Base-by-base conservation (phyloP, 2,113 vertebrate genomes). In the Hippolais icterina region DNA sequence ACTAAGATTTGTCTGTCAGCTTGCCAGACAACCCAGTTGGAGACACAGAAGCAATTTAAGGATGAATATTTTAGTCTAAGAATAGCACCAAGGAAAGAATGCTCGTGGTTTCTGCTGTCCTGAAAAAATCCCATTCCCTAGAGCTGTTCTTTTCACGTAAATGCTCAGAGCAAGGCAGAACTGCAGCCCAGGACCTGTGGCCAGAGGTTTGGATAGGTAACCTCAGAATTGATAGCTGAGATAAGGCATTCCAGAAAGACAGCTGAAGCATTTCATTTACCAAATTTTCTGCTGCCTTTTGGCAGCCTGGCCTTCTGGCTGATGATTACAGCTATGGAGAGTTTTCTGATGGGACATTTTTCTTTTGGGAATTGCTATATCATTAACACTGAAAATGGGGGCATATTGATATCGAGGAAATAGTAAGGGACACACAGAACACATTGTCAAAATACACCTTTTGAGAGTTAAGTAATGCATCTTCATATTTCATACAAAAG, bases 1-100 rank as follows among this genome's bases (percentile, higher is more conserved):
- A 52, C 53, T 37, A n/a, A 91, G 77, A 64, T 57, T 79, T 83
- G 37, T 77, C 86, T 94, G 86, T 92, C 94, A 94, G 79, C 42
- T 90, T 74, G 47, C 79, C 82, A 92, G 89, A 84, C 89, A 90
- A 17, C 86, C 60, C 65, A 78, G 70, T 90, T 81, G 88, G 83
- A 88, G 82, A 61, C 35, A 92, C 37, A 75, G 79, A 78, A 78
- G 86, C 46, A 90, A 75, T 90, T 83, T 88, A 90, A 75, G 65
- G 89, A 92, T 66, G 69, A 92, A 53, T 85, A 66, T 79, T 94
- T 90, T 39, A 61, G 60, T 41, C 56, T 61, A 94, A 90, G 75
- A 96, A 74, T 66, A 94, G 52, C 28, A 57, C 11, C 14, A 82
- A 72, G 49, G 41, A 72, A 93, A 85, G 47, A 81, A 33, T 24